Conservation (phyloP, 2,888 invertebrate genomes). For the Amaurobius ferox region DNA sequence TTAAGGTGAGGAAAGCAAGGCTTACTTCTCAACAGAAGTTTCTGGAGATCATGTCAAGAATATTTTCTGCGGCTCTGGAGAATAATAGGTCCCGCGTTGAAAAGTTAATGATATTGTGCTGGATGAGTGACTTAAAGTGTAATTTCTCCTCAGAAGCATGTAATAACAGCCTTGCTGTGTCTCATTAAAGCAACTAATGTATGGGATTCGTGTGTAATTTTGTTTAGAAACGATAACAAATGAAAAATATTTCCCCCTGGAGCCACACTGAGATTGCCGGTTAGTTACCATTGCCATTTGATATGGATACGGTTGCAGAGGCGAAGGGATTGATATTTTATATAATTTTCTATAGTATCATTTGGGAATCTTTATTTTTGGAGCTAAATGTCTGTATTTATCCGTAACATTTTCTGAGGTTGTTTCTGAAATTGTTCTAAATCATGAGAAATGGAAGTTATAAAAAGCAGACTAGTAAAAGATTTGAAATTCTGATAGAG, state of each 20-base stretch:
- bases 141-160: background rate
- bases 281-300: background rate
- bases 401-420: too few relatives aligned
- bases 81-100: constrained; percentile 25
- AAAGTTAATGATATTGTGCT: constrained; percentile 39
- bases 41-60: too few relatives aligned
- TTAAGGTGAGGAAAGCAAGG: too few relatives aligned
- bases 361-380: too few relatives aligned
- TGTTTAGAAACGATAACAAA: background rate
- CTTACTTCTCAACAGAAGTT: too few relatives aligned
- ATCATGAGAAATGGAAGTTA: too few relatives aligned
- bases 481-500: too few relatives aligned
- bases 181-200: background rate
- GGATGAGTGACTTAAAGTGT: background rate
- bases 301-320: background rate
- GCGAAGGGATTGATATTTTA: background rate
- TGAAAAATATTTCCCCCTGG: background rate
- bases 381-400: too few relatives aligned
- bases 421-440: too few relatives aligned
- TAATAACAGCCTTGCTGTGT: background rate
- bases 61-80: background rate
- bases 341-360: background rate
- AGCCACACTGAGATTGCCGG: background rate
- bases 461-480: too few relatives aligned
- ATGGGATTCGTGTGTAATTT: background rate